Evolutionary conservation across 2,888 invertebrate species (phyloP).

Genomic region (Chironomus riparius): DNA sequence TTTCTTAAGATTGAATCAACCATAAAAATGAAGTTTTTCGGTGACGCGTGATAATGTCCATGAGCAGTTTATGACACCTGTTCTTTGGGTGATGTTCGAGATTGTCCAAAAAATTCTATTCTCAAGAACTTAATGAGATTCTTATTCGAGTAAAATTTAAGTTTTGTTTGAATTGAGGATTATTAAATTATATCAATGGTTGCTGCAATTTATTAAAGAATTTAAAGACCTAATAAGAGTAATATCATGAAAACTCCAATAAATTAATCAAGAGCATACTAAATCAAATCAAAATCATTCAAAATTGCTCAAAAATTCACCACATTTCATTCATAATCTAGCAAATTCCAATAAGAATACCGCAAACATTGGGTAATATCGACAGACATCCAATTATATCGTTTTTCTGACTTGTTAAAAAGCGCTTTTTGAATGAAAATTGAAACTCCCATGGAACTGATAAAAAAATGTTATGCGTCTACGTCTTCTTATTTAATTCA

Average conservation of each 20-base stretch:
- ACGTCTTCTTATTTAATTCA: background rate
- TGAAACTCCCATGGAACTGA: background rate
- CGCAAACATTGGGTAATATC: background rate
- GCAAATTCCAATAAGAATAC: no score
- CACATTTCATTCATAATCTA: no score
- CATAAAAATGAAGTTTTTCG: conserved; percentile 12
- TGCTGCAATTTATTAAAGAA: no score
- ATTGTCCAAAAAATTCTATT: background rate
- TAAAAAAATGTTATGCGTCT: background rate
- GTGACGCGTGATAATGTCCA: background rate
- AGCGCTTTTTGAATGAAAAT: background rate
- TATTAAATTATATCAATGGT: no score
- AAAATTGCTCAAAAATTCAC: no score
- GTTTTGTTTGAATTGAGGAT: no score
- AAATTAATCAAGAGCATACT: no score
- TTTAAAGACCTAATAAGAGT: no score
- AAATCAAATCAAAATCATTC: no score
- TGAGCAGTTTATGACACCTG: background rate
- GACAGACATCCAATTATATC: background rate
- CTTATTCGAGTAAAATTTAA: no score
- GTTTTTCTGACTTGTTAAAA: background rate
- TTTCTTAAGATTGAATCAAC: conserved; percentile 6
- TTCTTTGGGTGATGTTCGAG: background rate
- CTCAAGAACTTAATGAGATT: no score
- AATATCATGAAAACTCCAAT: no score